These are phyloP conservation scores for Saccostrea glomerata DNA, from an alignment of 1,140 invertebrate genomes.

Conservation along the genomic window DNA sequence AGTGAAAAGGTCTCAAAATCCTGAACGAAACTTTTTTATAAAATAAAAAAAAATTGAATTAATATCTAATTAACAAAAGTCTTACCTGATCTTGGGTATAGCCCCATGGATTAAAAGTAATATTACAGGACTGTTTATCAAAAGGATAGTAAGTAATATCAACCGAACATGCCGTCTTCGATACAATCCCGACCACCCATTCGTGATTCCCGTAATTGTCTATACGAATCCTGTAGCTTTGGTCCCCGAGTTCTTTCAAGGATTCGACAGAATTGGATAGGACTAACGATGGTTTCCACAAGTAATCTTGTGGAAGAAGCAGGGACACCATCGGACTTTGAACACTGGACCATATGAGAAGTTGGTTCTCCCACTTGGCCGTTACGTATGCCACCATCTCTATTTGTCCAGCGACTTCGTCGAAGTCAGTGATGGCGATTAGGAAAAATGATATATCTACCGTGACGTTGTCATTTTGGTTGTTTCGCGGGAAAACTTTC, in stretches of 20 bases:
- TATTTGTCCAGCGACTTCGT: slow-evolving; percentile 47
- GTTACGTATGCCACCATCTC: slow-evolving; percentile 44
- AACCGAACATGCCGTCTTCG: slow-evolving; percentile 46
- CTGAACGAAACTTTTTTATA: not conserved
- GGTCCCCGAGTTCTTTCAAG: slow-evolving; percentile 41
- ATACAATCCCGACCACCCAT: slow-evolving; percentile 51
- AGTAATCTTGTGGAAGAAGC: slow-evolving; percentile 49
- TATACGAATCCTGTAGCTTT: slow-evolving; percentile 46
- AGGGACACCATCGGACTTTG: slow-evolving; percentile 36
- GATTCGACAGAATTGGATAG: slow-evolving; percentile 48
- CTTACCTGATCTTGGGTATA: slow-evolving; percentile 48
- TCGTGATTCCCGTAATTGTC: slow-evolving; percentile 47
- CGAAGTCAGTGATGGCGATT: slow-evolving; percentile 44
- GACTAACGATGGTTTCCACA: slow-evolving; percentile 46
- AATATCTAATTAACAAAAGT: not conserved
- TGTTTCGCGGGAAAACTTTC: slow-evolving; percentile 49
- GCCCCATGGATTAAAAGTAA: slow-evolving; percentile 53
- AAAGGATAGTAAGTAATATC: slow-evolving; percentile 54
- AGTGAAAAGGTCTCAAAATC: not conserved
- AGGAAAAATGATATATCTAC: slow-evolving; percentile 49
- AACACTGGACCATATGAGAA: slow-evolving; percentile 30
- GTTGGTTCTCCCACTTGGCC: slow-evolving; percentile 49
- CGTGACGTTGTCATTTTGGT: slow-evolving; percentile 47
- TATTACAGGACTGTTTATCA: slow-evolving; percentile 49
- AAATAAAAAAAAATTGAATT: not conserved